Evolutionary conservation across 2,113 vertebrate genomes (phyloP).

Genomic region (Embiotoca jacksoni): DNA sequence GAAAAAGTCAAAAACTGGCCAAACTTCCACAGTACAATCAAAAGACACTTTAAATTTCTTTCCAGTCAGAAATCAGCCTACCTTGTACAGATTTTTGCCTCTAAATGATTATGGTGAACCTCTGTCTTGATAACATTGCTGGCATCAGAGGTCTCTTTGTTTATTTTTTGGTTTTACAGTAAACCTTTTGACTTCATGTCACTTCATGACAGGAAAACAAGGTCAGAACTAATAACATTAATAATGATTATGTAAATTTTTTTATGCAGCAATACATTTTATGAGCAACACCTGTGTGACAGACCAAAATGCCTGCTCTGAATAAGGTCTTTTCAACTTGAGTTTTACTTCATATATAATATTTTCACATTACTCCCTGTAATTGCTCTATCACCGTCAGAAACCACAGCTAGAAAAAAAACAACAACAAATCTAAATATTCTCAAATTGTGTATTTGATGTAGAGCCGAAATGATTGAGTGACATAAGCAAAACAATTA

Average conservation of each 20-base stretch:
- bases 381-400: background rate
- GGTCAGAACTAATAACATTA: background rate
- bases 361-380: too few species aligned
- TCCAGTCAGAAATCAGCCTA: too few species aligned
- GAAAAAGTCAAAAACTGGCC: too few species aligned
- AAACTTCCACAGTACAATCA: too few species aligned
- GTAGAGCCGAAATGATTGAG: background rate
- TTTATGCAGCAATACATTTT: background rate
- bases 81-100: too few species aligned
- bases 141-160: background rate
- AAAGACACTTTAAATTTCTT: too few species aligned
- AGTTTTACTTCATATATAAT: too few species aligned
- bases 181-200: background rate
- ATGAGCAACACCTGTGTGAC: background rate
- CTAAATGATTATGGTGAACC: background rate
- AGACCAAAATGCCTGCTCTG: too few species aligned
- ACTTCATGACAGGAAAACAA: conserved; percentile 2
- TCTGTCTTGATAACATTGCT: background rate
- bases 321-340: too few species aligned
- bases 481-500: too few species aligned
- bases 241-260: background rate
- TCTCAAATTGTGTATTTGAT: background rate
- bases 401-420: background rate
- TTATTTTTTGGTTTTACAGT: background rate
- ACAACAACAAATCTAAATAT: background rate